Evolutionary conservation across 2,797 vertebrate species (phyloP).

Genomic region (Dendrocincla fuliginosa): DNA sequence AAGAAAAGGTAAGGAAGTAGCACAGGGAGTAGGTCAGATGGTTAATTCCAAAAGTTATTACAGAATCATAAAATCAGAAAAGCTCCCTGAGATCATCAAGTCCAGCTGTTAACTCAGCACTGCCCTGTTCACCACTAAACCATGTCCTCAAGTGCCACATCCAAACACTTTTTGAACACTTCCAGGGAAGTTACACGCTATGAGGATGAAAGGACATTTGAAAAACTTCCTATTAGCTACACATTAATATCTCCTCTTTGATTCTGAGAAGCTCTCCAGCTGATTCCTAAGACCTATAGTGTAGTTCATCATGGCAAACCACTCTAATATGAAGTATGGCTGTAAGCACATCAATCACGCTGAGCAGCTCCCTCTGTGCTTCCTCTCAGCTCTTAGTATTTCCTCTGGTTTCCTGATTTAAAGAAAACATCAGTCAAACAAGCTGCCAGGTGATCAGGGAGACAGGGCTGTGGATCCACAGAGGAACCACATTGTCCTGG

Average conservation of each 20-base stretch:
- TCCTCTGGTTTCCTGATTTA: background rate
- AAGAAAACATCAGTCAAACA: background rate
- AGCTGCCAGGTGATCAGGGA: background rate
- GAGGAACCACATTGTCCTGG: fast-evolving
- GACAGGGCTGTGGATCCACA: background rate
- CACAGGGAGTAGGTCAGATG: background rate
- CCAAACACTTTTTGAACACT: background rate
- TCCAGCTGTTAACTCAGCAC: background rate
- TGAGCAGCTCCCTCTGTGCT: background rate
- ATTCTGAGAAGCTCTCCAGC: background rate
- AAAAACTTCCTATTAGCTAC: background rate
- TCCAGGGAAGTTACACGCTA: background rate
- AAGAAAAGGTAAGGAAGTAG: background rate
- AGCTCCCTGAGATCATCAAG: background rate
- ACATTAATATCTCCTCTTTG: background rate
- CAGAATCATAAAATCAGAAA: background rate
- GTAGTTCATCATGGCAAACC: background rate
- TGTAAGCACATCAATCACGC: fast-evolving
- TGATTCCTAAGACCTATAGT: background rate
- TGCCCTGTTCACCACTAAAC: background rate
- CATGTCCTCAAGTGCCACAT: background rate
- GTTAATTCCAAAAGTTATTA: background rate
- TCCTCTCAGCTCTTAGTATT: background rate
- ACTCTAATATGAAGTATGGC: background rate
- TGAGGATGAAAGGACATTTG: fast-evolving